phyloP scores from a whole-genome alignment of 2,113 vertebrate genomes.

The Ursus arctos region DNA sequence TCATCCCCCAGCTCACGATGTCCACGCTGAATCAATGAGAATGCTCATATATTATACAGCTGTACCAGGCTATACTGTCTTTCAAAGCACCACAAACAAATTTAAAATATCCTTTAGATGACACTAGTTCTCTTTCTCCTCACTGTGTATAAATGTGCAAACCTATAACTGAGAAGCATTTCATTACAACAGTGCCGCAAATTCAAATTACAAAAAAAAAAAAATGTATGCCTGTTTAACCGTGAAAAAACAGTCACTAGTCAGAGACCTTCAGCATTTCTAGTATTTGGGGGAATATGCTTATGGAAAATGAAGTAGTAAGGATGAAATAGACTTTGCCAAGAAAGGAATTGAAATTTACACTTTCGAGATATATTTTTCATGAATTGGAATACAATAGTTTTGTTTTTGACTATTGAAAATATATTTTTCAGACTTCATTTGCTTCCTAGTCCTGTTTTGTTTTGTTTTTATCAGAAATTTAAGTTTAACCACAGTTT shows the following conservation, averaged over 20 bases:
- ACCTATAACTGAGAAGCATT: background rate
- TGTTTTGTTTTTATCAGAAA: background rate
- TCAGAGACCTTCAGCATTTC: background rate
- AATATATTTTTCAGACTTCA: background rate
- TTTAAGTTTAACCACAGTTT: background rate
- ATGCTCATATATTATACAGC: background rate
- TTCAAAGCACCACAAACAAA: constrained; percentile 2
- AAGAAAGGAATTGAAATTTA: background rate
- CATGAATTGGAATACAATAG: background rate
- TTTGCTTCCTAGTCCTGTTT: background rate
- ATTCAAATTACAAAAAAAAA: constrained; percentile 29
- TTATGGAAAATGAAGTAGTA: background rate
- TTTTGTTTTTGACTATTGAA: background rate
- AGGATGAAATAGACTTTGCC: background rate
- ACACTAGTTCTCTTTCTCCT: background rate
- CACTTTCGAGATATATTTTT: background rate
- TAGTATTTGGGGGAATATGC: background rate
- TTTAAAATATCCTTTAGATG: background rate
- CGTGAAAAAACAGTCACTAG: background rate
- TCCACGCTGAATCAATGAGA: background rate
- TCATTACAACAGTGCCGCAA: background rate
- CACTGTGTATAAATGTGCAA: background rate
- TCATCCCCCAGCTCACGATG: background rate
- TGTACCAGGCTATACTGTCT: background rate
- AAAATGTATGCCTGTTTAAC: background rate